Evolutionary conservation across 2,797 vertebrate genomes (phyloP), one percentile per base, ranked within the genome.

Genomic region (Pipistrellus pygmaeus): DNA sequence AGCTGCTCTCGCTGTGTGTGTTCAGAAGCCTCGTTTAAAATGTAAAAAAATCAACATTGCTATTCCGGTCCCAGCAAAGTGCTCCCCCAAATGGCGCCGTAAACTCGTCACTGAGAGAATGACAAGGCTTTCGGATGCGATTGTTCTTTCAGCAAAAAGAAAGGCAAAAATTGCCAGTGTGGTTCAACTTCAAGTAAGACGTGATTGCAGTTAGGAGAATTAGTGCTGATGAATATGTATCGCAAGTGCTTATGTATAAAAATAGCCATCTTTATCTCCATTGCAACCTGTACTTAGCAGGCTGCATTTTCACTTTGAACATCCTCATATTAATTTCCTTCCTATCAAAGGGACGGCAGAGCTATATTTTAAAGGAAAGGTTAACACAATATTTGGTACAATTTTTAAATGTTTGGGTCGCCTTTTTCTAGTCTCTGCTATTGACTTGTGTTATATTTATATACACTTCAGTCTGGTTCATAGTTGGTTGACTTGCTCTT

Each of bases 71-170:
- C 96, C 90, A 97, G 92, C 96, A 97, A 96, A 97, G 9, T 91
- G 83, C 92, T 97, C 97, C 84, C 94, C 62, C 25, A 95, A 98
- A 98, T 97, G 94, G 94, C 95, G 8, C 93, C 96, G 96, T 97
- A 96, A 97, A 96, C 83, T 98, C 96, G 95, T 98, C 97, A 96
- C 96, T 17, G 44, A 23, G 35, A 97, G 95, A 98, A 97, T 95
- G 96, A 97, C 95, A 96, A 93, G 94, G 55, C 91, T 97, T n/a
- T 97, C 83, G 90, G 95, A 97, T 95, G 86, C 96, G 96, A 98
- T 98, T 98, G 97, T 97, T 97, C 97, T 98, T 97, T 96, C 93
- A 96, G 97, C 76, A 76, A 92, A 98, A 98, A 98, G 96, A 98
- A 98, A 98, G 82, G 91, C 95, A 93, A 96, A 97, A 98, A 97